phyloP scores from a whole-genome alignment of 2,113 vertebrate species.

The Cnemophilus loriae region DNA sequence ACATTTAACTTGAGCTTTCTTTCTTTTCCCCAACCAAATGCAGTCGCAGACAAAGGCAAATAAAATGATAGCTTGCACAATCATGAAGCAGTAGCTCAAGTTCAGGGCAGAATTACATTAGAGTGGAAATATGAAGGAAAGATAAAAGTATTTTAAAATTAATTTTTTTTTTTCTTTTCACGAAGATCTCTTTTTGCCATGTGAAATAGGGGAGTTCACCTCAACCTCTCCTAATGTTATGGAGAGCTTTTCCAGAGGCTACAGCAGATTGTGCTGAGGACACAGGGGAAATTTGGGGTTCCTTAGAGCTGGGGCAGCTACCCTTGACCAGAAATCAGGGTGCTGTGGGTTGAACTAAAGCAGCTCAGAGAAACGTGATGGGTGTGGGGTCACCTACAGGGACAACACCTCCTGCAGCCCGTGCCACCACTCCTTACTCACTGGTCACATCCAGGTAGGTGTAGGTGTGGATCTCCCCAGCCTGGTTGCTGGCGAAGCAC shows the following conservation, averaged over 20 bases:
- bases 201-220: neutral
- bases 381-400: neutral
- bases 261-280: neutral
- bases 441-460: slow-evolving; percentile 89
- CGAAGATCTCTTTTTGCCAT: neutral
- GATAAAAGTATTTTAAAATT: neutral
- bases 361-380: neutral
- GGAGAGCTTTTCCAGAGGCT: neutral
- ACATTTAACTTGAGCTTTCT: neutral
- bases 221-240: neutral
- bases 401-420: neutral
- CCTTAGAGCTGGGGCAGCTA: neutral
- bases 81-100: neutral
- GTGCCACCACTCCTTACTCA: slow-evolving; percentile 66
- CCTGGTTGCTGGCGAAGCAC: slow-evolving; percentile 86
- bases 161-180: neutral
- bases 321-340: neutral
- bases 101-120: neutral
- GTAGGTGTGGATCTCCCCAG: slow-evolving; percentile 82
- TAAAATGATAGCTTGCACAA: neutral
- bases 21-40: neutral
- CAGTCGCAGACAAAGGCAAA: neutral
- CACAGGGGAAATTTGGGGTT: neutral
- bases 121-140: neutral
- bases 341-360: neutral